These are phyloP conservation scores for Cynaeus angustus DNA, from an alignment of 2,888 invertebrate genomes.

Conservation along the genomic window DNA sequence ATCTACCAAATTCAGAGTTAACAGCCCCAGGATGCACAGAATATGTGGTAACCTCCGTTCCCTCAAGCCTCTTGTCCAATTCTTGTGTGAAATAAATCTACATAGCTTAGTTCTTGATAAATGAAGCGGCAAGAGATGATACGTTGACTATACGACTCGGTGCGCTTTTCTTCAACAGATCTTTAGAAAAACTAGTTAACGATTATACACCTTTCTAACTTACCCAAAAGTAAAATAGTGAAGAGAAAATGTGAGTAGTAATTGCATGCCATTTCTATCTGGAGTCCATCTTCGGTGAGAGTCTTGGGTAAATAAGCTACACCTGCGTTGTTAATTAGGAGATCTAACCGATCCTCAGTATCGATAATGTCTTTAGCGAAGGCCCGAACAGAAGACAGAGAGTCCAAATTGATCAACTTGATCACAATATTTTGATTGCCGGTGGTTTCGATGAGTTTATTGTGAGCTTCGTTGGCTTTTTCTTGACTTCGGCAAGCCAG, in stretches of 20 bases:
- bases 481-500: constrained; percentile 70
- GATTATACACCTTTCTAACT: not conserved
- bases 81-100: constrained; percentile 52
- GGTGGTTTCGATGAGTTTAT: constrained; percentile 50
- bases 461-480: constrained; percentile 49
- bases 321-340: constrained; percentile 71
- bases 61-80: constrained; percentile 50
- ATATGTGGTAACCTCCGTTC: constrained; percentile 56
- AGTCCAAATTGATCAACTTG: constrained; percentile 58
- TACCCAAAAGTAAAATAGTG: constrained; percentile 71
- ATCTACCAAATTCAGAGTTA: not conserved
- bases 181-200: constrained; percentile 17
- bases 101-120: constrained; percentile 52
- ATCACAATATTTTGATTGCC: constrained; percentile 50
- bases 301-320: constrained; percentile 54
- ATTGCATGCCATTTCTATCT: constrained; percentile 59
- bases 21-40: constrained; percentile 62
- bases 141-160: constrained; percentile 12
- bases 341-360: constrained; percentile 64
- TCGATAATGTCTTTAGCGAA: constrained; percentile 70
- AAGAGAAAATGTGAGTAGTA: constrained; percentile 74
- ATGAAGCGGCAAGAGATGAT: constrained; percentile 37
- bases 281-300: constrained; percentile 61
- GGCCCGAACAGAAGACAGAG: constrained; percentile 63
- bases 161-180: not conserved